phyloP scores from a whole-genome alignment of 2,888 invertebrate genomes.

The Ophion ellenae region DNA sequence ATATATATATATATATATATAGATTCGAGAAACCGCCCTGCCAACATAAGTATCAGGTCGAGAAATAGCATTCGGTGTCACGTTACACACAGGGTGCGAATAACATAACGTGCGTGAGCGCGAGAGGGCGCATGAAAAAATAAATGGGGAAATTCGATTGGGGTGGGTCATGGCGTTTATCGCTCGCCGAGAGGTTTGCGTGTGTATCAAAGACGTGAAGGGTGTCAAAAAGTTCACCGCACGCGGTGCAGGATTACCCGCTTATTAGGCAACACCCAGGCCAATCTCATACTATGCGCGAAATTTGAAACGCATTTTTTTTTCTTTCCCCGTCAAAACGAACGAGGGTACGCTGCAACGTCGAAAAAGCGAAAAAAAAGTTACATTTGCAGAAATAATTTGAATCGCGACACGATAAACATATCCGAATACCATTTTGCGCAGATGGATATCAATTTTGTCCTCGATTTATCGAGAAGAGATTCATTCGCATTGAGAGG shows the following conservation, averaged over 20 bases:
- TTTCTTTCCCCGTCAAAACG: not conserved
- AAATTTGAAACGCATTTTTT: slow-evolving; percentile 54
- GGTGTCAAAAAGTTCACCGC: slow-evolving; percentile 67
- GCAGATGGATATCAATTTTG: too few species aligned
- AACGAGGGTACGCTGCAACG: not conserved
- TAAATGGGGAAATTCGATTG: slow-evolving; percentile 61
- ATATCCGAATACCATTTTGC: too few species aligned
- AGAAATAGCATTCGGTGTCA: slow-evolving; percentile 49
- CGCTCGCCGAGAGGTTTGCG: slow-evolving; percentile 29
- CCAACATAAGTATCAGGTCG: slow-evolving; percentile 45
- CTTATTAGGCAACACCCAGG: slow-evolving; percentile 58
- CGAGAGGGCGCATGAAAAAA: slow-evolving; percentile 40
- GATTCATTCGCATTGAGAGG: too few species aligned
- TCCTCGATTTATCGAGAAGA: too few species aligned
- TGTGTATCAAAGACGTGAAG: slow-evolving; percentile 26
- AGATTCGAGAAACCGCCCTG: slow-evolving; percentile 42
- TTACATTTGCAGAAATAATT: not conserved
- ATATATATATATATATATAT: slow-evolving; percentile 18
- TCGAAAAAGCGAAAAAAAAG: not conserved
- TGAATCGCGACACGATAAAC: too few species aligned
- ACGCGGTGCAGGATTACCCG: slow-evolving; percentile 64
- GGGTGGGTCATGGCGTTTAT: slow-evolving; percentile 45
- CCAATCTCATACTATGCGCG: slow-evolving; percentile 2
- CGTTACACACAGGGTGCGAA: slow-evolving; percentile 43
- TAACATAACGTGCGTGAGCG: slow-evolving; percentile 14